Evolutionary conservation across 2,113 vertebrate species (phyloP), one percentile per base, ranked within the genome.

Genomic region (Taurulus bubalis): DNA sequence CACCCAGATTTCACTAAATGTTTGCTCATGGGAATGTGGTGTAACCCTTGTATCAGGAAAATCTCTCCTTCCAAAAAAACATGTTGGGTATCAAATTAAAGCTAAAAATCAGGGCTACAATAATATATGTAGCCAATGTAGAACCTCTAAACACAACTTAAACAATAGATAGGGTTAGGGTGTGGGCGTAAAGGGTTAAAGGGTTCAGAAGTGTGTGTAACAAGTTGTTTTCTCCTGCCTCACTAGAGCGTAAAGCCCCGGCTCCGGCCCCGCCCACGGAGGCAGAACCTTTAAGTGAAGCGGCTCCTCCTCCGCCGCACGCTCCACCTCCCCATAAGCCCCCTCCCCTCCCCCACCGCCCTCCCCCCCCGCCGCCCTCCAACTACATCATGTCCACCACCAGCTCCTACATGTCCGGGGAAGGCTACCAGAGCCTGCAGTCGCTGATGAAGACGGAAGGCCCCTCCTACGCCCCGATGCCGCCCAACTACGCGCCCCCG

Each of bases 401-500:
- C 80, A 97, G 97, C 93, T 99, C 97, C 5, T 99, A 99, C 77
- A 99, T 99, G 98, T 99, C 97, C 0, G 97, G 97, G 0, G 98
- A 99, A 87, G 97, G 98, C 40, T 99, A 93, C 88, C 98, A 99
- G 86, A 99, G 95, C 85, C 95, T 99, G 36, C 98, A 99, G 94
- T 99, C 98, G 16, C 95, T 99, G 96, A 99, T 99, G 98, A 99
- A 99, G 94, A 98, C 97, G 0, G 97, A 98, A 83, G 96, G 93
- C 26, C 97, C 97, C 47, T 90, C 98, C 32, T 98, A 99, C 0
- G 95, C 96, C 9, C 94, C 95, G 75, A 93, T 99, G 88, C 98
- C 97, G 0, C 98, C 97, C 0, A 93, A 91, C 59, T 98, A 98
- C 0, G 96, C 95, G 16, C 97, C 96, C 0, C 97, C 96, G 0